Evolutionary conservation across 2,888 invertebrate species (phyloP).

Genomic region (Phasia obesa): DNA sequence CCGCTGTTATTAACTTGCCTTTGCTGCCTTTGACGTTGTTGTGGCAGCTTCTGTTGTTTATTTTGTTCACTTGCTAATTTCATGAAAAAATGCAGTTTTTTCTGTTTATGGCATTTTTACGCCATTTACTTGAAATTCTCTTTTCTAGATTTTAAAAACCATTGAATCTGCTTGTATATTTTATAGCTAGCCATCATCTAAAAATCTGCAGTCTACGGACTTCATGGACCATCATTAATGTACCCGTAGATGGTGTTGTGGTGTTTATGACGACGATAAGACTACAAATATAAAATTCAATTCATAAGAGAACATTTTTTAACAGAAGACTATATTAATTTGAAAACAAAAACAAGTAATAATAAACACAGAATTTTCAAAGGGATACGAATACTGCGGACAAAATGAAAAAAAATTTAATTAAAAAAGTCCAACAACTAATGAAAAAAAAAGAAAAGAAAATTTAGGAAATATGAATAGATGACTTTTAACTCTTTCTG

Average conservation of each 20-base stretch:
- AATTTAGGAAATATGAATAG: background rate
- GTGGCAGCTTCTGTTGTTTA: conserved; percentile 29
- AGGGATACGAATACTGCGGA: conserved; percentile 8
- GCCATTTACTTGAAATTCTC: conserved; percentile 36
- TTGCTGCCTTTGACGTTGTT: conserved; percentile 29
- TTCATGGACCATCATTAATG: conserved; percentile 56
- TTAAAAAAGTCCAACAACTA: background rate
- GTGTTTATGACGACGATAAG: conserved; percentile 45
- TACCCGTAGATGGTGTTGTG: too few species aligned
- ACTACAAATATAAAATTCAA: conserved; percentile 64
- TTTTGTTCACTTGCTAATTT: conserved; percentile 66
- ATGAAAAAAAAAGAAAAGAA: background rate
- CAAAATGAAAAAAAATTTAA: conserved; percentile 17
- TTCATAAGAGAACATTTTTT: conserved; percentile 42
- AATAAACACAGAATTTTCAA: conserved; percentile 30
- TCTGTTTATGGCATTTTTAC: conserved; percentile 19
- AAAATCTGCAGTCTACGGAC: conserved; percentile 58
- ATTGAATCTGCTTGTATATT: conserved; percentile 37
- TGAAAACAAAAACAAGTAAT: conserved; percentile 28
- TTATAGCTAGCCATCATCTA: conserved; percentile 46
- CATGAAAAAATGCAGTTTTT: conserved; percentile 64
- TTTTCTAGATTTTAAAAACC: background rate
- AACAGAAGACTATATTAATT: conserved; percentile 32
- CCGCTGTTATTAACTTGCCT: conserved; percentile 45
- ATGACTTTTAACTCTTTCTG: background rate